Conservation (phyloP, 2,797 vertebrate genomes). For the Eospalax fontanierii region DNA sequence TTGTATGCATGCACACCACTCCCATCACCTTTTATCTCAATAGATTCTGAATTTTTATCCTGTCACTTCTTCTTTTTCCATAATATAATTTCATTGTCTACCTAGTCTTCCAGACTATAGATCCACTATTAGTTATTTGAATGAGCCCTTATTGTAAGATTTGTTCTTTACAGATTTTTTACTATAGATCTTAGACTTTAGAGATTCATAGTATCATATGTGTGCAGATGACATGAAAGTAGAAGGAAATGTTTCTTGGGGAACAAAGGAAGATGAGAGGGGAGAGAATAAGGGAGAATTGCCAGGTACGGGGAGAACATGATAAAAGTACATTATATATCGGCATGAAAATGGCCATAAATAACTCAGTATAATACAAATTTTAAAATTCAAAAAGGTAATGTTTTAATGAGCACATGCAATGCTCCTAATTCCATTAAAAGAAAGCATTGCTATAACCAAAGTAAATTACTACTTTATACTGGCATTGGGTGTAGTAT, state of each 20-base stretch:
- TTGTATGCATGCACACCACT: background rate
- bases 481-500: background rate
- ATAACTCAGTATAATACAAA: background rate
- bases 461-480: slow-evolving; percentile 16
- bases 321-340: background rate
- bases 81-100: slow-evolving; percentile 25
- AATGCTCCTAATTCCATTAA: slow-evolving; percentile 48
- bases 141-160: slow-evolving; percentile 47
- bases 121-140: slow-evolving; percentile 28
- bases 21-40: slow-evolving; percentile 18
- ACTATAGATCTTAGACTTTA: background rate
- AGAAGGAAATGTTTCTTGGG: background rate
- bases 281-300: background rate
- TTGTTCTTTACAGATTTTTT: slow-evolving; percentile 33
- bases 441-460: slow-evolving; percentile 44
- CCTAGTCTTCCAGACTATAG: background rate
- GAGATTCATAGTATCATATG: background rate
- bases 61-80: slow-evolving; percentile 1
- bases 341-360: background rate
- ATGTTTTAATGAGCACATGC: slow-evolving; percentile 24
- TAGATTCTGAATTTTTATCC: background rate
- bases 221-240: background rate
- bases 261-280: background rate
- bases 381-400: slow-evolving; percentile 20
- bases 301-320: background rate